Evolutionary conservation across 2,113 vertebrate genomes (phyloP).

Genomic region (Myiagra hebetior): DNA sequence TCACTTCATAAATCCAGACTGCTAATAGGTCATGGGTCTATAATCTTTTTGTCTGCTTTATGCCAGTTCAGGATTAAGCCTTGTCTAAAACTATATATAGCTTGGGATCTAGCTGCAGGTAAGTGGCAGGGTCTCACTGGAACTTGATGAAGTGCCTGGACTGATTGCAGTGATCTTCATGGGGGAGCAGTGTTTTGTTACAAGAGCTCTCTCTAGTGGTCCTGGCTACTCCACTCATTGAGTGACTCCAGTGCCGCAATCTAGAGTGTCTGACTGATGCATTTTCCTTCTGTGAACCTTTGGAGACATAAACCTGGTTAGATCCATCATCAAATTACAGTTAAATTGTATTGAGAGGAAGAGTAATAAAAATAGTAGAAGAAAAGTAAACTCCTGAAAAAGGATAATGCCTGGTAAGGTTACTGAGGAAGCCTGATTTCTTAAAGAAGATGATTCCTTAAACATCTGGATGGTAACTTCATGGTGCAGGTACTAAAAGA

Average conservation of each 20-base stretch:
- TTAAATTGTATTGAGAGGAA: not conserved
- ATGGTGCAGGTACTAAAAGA: not conserved
- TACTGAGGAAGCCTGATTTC: not conserved
- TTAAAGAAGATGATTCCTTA: not conserved
- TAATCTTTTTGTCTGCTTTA: slow-evolving; percentile 12
- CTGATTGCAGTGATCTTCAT: not conserved
- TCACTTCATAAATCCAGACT: slow-evolving; percentile 54
- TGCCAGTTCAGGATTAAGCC: not conserved
- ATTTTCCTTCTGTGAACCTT: not conserved
- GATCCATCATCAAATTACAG: not conserved
- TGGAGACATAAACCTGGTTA: not conserved
- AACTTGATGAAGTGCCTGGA: not conserved
- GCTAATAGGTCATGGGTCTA: slow-evolving; percentile 20
- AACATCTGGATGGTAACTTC: not conserved
- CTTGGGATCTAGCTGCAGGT: not conserved
- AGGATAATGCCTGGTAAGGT: not conserved
- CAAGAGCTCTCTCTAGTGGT: slow-evolving; percentile 50
- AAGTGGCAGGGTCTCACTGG: not conserved
- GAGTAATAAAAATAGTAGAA: not conserved
- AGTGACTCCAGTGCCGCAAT: not conserved
- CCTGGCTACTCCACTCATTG: not conserved
- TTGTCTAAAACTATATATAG: slow-evolving; percentile 17
- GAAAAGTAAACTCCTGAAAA: not conserved
- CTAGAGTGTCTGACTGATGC: not conserved
- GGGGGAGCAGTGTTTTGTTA: slow-evolving; percentile 6